Evolutionary conservation across 2,113 vertebrate species (phyloP).

Genomic region (Amazona vittata): DNA sequence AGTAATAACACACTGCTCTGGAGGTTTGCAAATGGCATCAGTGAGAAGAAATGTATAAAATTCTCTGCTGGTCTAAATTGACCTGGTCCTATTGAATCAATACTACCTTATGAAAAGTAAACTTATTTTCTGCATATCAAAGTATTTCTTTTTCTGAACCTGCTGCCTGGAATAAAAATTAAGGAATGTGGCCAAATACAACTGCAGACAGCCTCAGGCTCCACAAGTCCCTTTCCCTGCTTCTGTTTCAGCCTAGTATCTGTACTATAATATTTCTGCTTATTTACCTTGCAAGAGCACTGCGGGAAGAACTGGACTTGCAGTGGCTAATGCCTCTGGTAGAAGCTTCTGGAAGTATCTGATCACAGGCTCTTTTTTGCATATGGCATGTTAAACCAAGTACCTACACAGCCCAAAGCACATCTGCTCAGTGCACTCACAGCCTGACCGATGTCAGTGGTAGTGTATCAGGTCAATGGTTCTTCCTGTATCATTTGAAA

Average conservation of each 20-base stretch:
- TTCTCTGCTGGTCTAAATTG: neutral
- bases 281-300: neutral
- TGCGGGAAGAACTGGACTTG: neutral
- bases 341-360: neutral
- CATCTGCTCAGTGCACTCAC: accelerated
- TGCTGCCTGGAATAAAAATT: neutral
- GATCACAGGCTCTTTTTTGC: neutral
- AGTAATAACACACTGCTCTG: neutral
- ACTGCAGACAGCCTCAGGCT: neutral
- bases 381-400: neutral
- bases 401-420: neutral
- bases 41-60: neutral
- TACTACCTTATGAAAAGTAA: neutral
- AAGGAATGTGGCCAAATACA: neutral
- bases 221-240: neutral
- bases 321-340: neutral
- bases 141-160: neutral
- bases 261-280: neutral
- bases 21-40: neutral
- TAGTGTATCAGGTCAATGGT: neutral
- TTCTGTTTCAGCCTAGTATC: neutral
- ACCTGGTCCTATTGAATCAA: neutral
- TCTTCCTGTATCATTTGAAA: neutral
- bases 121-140: neutral
- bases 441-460: accelerated